These are phyloP conservation scores for Balaeniceps rex DNA, from an alignment of 2,113 vertebrate genomes.

Conservation along the genomic window DNA sequence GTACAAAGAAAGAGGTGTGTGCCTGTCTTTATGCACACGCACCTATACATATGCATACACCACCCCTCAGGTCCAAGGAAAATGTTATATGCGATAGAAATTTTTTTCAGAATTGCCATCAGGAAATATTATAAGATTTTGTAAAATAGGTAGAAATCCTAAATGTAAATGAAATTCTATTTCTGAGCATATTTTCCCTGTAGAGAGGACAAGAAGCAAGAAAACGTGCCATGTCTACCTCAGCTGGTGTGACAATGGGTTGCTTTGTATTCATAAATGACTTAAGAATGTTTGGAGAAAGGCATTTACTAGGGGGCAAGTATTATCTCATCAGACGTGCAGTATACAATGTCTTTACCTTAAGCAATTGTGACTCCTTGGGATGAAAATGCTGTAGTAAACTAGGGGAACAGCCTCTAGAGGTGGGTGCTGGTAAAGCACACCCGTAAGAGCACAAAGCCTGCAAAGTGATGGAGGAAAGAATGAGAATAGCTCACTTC, in stretches of 20 bases:
- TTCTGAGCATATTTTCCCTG: neutral
- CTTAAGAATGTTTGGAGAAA: neutral
- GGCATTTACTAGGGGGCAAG: neutral
- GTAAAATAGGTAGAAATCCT: neutral
- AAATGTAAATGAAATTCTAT: neutral
- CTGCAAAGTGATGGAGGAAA: neutral
- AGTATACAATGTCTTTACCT: neutral
- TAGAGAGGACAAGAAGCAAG: neutral
- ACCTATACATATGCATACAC: neutral
- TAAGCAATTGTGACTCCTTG: neutral
- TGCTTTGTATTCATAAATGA: neutral
- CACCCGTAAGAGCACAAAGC: neutral
- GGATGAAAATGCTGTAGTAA: neutral
- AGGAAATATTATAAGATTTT: neutral
- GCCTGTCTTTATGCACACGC: neutral
- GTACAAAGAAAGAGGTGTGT: neutral
- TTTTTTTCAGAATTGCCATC: neutral
- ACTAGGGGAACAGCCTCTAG: neutral
- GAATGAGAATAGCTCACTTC: neutral
- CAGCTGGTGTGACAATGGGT: neutral
- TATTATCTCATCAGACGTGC: neutral
- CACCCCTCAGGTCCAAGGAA: neutral
- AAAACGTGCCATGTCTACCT: neutral
- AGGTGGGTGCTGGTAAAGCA: neutral
- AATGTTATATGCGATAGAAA: neutral